These are phyloP conservation scores for Dinoponera quadriceps DNA, from an alignment of 1,140 invertebrate species.

Conservation along the genomic window DNA sequence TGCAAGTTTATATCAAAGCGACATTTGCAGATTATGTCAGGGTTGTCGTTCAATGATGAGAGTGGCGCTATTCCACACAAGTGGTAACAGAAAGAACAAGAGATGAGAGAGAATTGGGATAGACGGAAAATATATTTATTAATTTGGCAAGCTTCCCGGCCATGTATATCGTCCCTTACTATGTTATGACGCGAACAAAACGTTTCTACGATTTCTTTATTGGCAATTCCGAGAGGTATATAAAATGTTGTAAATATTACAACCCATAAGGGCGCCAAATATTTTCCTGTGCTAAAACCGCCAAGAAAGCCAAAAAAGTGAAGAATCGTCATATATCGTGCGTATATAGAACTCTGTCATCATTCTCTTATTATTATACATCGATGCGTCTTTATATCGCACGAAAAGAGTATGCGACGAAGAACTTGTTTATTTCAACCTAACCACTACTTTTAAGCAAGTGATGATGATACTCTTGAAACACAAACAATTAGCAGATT, in stretches of 20 bases:
- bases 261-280: conserved; percentile 15
- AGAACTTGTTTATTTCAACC: no score
- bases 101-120: conserved; percentile 65
- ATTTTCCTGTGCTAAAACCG: background rate
- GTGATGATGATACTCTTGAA: no score
- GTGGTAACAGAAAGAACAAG: conserved; percentile 16
- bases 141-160: conserved; percentile 84
- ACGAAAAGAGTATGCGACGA: no score
- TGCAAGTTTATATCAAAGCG: background rate
- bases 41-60: conserved; percentile 41
- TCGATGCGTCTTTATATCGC: no score
- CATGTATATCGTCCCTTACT: conserved; percentile 79
- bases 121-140: conserved; percentile 85
- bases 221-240: conserved; percentile 84
- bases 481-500: background rate
- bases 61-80: background rate
- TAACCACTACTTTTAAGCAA: no score
- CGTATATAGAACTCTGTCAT: no score
- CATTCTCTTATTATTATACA: no score
- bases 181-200: conserved; percentile 85
- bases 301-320: background rate
- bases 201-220: conserved; percentile 85
- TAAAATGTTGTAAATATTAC: conserved; percentile 82
- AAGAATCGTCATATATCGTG: no score
- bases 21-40: background rate